Percentiles rank a stretch among this genome's conserved stretches.
Evolutionary conservation across 2,797 vertebrate genomes (phyloP).

Genomic region (Hypotaenidia philippensis): DNA sequence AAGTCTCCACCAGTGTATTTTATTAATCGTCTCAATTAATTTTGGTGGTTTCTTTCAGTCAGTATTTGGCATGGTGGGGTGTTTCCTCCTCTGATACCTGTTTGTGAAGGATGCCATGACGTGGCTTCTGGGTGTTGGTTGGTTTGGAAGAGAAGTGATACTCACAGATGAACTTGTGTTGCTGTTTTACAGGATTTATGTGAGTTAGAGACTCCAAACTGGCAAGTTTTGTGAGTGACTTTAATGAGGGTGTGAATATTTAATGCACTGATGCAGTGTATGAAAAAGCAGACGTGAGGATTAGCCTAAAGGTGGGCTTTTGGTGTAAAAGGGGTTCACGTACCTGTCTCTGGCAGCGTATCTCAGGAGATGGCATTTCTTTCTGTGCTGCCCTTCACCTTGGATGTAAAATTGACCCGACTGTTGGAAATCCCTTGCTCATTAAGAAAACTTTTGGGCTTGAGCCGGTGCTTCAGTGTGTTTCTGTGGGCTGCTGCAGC

Average conservation of each 20-base stretch:
- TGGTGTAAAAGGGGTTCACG: neutral
- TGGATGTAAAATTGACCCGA: neutral
- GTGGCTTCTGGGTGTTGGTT: neutral
- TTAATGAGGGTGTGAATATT: neutral
- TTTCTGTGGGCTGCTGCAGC: neutral
- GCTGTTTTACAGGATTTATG: neutral
- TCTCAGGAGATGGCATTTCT: neutral
- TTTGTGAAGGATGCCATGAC: neutral
- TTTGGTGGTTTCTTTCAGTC: neutral
- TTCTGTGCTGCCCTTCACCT: neutral
- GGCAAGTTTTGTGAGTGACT: neutral
- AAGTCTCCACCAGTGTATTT: neutral
- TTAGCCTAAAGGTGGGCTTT: neutral
- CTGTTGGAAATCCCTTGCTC: neutral
- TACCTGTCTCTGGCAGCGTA: neutral
- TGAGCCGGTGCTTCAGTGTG: neutral
- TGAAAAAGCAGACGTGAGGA: neutral
- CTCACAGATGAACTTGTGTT: neutral
- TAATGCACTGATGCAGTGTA: neutral
- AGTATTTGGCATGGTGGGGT: neutral
- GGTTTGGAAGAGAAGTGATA: neutral
- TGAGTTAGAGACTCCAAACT: neutral
- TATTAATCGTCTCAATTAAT: neutral
- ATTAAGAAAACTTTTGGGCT: neutral
- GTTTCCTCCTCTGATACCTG: neutral